Base-by-base conservation (phyloP, 2,113 vertebrate genomes). In the Microcebus tavaratra region DNA sequence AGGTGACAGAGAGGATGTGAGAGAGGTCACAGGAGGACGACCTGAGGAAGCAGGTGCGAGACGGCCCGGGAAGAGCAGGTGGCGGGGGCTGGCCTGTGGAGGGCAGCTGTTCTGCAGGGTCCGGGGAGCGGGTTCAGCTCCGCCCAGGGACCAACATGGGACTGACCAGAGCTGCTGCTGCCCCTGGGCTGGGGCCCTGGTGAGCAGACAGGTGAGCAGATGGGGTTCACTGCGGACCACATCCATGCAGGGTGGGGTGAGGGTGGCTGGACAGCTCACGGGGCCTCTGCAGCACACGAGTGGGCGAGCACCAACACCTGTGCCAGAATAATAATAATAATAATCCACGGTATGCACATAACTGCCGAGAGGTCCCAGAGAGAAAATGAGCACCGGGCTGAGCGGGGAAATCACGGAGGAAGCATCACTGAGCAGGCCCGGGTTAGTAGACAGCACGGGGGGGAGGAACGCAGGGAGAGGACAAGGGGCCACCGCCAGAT, bases 361-460 rank as follows among this genome's bases (percentile, higher is more conserved):
- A 27, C 72, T 8, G 91, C 11, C 2, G 9, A 8, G 42, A 57
- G 81, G 70, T 50, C 78, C 83, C 76, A 6, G 23, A 27, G 31
- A 90, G 72, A 73, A 86, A 45, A 27, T 1, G 42, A 86, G 68
- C 5, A 0, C 61, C 5, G 3, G 70, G 29, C 27, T 1, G 34
- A 25, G 83, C 0, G 1, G 39, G 53, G 79, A 25, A 53, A 36
- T 18, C 76, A 6, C 18, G 53, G 15, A 53, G 84, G 70, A 90
- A 67, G 65, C 84, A 25, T 0, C 83, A 61, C 23, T 0, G 48
- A 67, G 55, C 45, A 8, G 50, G 8, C 70, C 15, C 0, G 0
- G 68, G 65, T 68, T 4, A 23, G 13, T 63, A 23, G 61, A 63
- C 31, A 82, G 75, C 50, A 53, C 0, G 12, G 39, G 55, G 86